phyloP scores from a whole-genome alignment of 2,888 invertebrate genomes.

The Aporophyla nigra region DNA sequence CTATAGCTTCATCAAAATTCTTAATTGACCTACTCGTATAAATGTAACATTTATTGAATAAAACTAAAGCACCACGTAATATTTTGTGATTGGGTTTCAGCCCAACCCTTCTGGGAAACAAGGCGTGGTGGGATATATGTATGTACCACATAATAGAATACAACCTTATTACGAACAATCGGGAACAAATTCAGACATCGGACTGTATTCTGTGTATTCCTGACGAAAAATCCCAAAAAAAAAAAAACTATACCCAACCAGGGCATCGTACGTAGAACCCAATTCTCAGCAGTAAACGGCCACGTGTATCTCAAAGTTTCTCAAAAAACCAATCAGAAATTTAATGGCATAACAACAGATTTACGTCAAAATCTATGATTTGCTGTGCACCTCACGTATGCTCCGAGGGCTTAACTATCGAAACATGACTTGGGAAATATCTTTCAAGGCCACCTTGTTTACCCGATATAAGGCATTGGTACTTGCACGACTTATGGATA shows the following conservation, averaged over 20 bases:
- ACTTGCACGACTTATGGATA: conserved; percentile 1
- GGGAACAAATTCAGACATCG: too few relatives aligned
- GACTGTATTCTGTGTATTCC: background rate
- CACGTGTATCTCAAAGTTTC: background rate
- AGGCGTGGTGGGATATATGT: too few relatives aligned
- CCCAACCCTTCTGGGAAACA: too few relatives aligned
- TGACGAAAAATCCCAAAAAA: background rate
- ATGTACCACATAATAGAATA: background rate
- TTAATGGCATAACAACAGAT: conserved; percentile 11
- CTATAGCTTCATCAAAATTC: background rate
- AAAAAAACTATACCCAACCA: background rate
- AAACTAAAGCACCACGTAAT: background rate
- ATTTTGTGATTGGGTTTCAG: too few relatives aligned
- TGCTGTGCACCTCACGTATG: conserved; percentile 41
- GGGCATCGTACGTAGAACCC: background rate
- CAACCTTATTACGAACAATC: background rate
- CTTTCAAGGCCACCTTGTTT: conserved; percentile 32
- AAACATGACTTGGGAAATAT: conserved; percentile 38
- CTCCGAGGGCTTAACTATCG: conserved; percentile 34
- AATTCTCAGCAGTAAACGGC: background rate
- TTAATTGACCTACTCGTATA: conserved; percentile 14
- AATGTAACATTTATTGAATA: background rate
- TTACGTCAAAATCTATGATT: conserved; percentile 30
- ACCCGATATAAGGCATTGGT: conserved; percentile 9
- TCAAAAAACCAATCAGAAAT: conserved; percentile 5